Evolutionary conservation across 2,888 invertebrate genomes (phyloP).

Genomic region (Noctua comes): DNA sequence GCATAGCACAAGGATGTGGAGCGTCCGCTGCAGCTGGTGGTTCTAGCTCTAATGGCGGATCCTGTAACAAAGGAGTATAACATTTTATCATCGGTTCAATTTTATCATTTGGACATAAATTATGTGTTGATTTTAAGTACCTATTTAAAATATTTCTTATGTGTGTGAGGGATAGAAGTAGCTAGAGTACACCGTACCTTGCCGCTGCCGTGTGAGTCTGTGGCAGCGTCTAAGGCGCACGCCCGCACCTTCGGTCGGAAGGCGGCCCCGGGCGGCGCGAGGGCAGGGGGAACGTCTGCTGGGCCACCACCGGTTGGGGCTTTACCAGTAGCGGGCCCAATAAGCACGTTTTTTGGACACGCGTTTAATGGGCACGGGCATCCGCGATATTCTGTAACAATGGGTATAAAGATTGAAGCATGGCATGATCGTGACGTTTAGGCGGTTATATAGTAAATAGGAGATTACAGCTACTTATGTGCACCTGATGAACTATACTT

Average conservation of each 20-base stretch:
- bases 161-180: constrained; percentile 8
- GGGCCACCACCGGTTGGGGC: constrained; percentile 94
- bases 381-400: constrained; percentile 88
- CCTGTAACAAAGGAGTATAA: constrained; percentile 70
- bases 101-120: neutral
- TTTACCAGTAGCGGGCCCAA: constrained; percentile 99
- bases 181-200: constrained; percentile 75
- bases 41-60: constrained; percentile 84
- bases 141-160: neutral
- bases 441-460: neutral
- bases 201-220: constrained; percentile 87
- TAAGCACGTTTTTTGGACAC: constrained; percentile 99
- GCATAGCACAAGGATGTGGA: constrained; percentile 83
- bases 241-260: constrained; percentile 89
- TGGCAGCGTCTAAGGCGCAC: constrained; percentile 83
- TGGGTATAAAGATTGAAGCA: constrained; percentile 15
- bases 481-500: neutral
- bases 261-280: constrained; percentile 88
- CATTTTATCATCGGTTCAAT: neutral
- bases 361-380: constrained; percentile 98
- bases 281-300: constrained; percentile 81
- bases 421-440: neutral
- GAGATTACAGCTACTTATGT: neutral
- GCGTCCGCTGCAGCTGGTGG: constrained; percentile 85
- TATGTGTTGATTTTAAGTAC: neutral